Evolutionary conservation across 1,140 invertebrate genomes (phyloP), one percentile per base, ranked within the genome.

Genomic region (Polyergus mexicanus): DNA sequence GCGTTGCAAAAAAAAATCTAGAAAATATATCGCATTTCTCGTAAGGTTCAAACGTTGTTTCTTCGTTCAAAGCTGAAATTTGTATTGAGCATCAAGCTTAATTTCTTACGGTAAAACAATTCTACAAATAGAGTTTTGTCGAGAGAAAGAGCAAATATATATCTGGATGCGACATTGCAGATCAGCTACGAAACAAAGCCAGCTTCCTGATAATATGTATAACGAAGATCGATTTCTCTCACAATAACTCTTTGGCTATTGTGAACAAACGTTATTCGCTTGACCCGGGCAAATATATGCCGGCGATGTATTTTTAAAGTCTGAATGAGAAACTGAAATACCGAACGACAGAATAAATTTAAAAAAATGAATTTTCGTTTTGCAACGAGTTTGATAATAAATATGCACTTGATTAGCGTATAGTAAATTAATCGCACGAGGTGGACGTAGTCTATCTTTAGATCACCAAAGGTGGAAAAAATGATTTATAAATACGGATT

Each of bases 171-270:
- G 44, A 47, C 44, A 3, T 35, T 22, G 25, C 25, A 38, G 22
- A 78, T 65, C 28, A 35, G 16, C 35, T 22, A 22, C 3, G 22
- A 62, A 7, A 62, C 25, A 68, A 38, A 69, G 8, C 47, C 16
- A 10, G 19, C 60, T 81, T 71, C 58, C 28, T 16, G 25, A 68
- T 13, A 56, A 68, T 56, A 3, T 81, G 10, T 69, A 32, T 32
- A 44, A 44, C 51, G 0, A 71, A 58, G 75, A 81, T 81, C 78
- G 78, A 81, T 81, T 81, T 71, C 65, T 80, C 16, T 51, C 13
- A 51, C 51, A 71, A 71, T 60, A 66, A 54, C 38, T 71, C 65
- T 71, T 81, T 71, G 65, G 44, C 32, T 47, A 47, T 60, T 63
- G 54, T 75, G 16, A 22, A 65, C 65, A 22, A 56, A 0, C 62